These are phyloP conservation scores for Dasysyrphus tricinctus DNA, from an alignment of 2,888 invertebrate species.

Conservation along the genomic window DNA sequence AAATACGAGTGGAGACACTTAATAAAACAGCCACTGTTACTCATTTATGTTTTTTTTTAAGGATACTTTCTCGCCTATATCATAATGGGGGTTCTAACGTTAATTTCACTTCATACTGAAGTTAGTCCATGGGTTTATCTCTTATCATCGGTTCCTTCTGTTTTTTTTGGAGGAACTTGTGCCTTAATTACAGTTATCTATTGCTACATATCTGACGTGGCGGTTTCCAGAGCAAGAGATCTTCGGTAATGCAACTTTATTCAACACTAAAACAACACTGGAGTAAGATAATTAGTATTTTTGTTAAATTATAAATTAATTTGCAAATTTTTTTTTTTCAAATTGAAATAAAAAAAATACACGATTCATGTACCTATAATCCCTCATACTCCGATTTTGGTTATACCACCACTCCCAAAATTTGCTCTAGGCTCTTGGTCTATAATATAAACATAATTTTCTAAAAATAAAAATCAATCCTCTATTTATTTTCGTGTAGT, in stretches of 20 bases:
- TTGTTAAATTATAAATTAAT: neutral
- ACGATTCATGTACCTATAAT: no score
- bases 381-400: no score
- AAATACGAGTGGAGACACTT: neutral
- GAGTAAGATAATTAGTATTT: slow-evolving; percentile 76
- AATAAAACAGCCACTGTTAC: neutral
- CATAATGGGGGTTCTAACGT: slow-evolving; percentile 78
- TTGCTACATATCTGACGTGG: slow-evolving; percentile 88
- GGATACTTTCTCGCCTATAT: slow-evolving; percentile 78
- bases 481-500: slow-evolving; percentile 75
- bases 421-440: no score
- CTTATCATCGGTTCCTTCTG: slow-evolving; percentile 85
- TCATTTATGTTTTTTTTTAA: neutral
- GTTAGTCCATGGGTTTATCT: slow-evolving; percentile 84
- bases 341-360: no score
- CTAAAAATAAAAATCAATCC: no score
- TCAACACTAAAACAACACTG: slow-evolving; percentile 62
- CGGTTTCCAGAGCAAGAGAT: slow-evolving; percentile 84
- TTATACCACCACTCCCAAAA: no score
- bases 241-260: slow-evolving; percentile 77
- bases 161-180: slow-evolving; percentile 86
- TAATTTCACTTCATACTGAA: slow-evolving; percentile 77
- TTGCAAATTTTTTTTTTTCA: no score
- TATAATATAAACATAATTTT: no score
- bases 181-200: slow-evolving; percentile 86